Base-by-base conservation (phyloP, 2,113 vertebrate species). In the Panthera leo region DNA sequence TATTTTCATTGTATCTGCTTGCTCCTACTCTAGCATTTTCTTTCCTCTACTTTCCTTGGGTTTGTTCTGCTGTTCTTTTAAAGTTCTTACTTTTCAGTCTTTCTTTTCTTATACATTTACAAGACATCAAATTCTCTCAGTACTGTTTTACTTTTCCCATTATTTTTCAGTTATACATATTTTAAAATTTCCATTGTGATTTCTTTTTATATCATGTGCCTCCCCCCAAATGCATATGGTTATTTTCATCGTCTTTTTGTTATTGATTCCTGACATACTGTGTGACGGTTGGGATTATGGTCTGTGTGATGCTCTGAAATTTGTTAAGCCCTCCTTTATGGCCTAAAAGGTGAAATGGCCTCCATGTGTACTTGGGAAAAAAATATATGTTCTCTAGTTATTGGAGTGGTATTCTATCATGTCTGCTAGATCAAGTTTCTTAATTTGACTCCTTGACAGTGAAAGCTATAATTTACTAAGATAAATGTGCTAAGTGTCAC, bases 81-180 rank as follows among this genome's bases (percentile, higher is more conserved):
- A 90, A 88, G 15, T 71, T 85, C 65, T 94, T 91, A 88, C n/a
- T 91, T 85, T 97, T 95, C 16, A 63, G 5, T 23, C n/a, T 48
- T 92, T 15, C 45, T 95, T 94, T 89, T 88, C 51, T 78, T 88
- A 34, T 19, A 63, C 23, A 70, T 85, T 88, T 25, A 91, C 1
- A 31, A 78, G 78, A 39, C 34, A 95, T 91, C 51, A 45, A 23
- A n/a, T 71, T 95, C 55, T 68, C 16, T 45, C 45, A 79, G 61
- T 27, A 39, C 7, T 18, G 9, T 91, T 92, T 94, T 55, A 65
- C 3, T 94, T 91, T 87, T 89, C 45, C 14, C 61, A 45, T 95
- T 76, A 86, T 84, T 88, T 89, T 91, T 71, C 29, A 85, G 23
- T 91, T 85, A 15, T 73, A 93, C 65, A 6, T 80, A 36, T 89